Evolutionary conservation across 2,113 vertebrate species (phyloP).

Genomic region (Tichodroma muraria): DNA sequence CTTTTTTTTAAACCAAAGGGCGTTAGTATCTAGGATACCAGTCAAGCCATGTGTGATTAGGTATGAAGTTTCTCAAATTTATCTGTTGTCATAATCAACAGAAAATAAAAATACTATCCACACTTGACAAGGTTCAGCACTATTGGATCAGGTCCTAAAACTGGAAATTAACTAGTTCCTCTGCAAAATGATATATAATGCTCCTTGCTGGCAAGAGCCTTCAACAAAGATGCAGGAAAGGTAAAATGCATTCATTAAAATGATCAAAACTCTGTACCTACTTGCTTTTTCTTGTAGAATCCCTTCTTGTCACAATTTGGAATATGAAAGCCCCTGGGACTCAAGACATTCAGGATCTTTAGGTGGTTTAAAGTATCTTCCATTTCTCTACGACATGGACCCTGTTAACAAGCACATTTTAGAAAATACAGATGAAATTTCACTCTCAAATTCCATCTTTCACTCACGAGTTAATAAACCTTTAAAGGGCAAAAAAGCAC

Average conservation of each 20-base stretch:
- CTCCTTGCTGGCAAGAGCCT: background rate
- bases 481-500: background rate
- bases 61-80: conserved; percentile 24
- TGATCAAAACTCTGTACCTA: conserved; percentile 39
- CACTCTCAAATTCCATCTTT: background rate
- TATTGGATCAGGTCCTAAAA: background rate
- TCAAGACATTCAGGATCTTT: conserved; percentile 85
- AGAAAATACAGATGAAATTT: background rate
- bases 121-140: background rate
- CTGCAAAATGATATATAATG: background rate
- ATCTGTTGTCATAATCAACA: conserved; percentile 38
- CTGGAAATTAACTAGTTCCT: background rate
- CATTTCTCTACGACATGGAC: conserved; percentile 92
- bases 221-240: background rate
- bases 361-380: conserved; percentile 86
- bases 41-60: background rate
- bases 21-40: conserved; percentile 22
- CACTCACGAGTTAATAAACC: background rate
- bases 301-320: conserved; percentile 97
- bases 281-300: conserved; percentile 98
- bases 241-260: background rate
- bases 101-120: conserved; percentile 43
- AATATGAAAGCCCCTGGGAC: conserved; percentile 85
- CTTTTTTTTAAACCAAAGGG: conserved; percentile 59
- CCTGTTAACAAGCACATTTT: conserved; percentile 64